Evolutionary conservation across 2,888 invertebrate species (phyloP), one percentile per base, ranked within the genome.

Genomic region (Drosophila tanythrix): DNA sequence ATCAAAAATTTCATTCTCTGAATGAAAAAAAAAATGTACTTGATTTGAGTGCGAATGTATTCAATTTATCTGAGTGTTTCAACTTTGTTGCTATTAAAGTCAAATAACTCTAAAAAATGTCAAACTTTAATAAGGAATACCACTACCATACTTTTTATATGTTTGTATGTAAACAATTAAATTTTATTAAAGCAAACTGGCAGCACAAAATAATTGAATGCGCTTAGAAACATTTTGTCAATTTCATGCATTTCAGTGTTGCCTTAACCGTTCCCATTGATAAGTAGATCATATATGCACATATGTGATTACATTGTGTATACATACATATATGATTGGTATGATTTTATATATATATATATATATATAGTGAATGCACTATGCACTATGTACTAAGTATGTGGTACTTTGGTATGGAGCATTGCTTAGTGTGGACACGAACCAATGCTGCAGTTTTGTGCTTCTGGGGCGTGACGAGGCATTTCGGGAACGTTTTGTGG

Each of bases 341-440:
- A 48, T 64, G 33, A 51, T 15, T 43, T 25, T 51, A 36, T 57
- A 57, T 25, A 13, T 55, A 27, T 2, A 25, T 56, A 25, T 57
- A 57, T 15, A 13, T 52, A 57, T 25, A 13, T 15, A 27, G 13
- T 51, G 46, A 46, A 46, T 25, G 25, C 15, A 46, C 36, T 5
- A 50, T 48, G 52, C 27, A 36, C 13, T 40, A 33, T 60, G 21
- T 50, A 50, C 43, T 0, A n/a, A 40, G 27, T 38, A 38, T 7
- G 5, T 15, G 33, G 25, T 55, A 46, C 46, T 46, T 46, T 46
- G 36, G 36, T 21, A 35, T 64, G 57, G 29, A 72, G 63, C 60
- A 59, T 53, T 40, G 38, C 60, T 70, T 71, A 63, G 79, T 59
- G 61, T 58, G 40, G 79, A 61, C 70, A 79, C 66, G 60, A 70